Base-by-base conservation (phyloP, 2,888 invertebrate genomes). In the Eumacrocentrus americanus region DNA sequence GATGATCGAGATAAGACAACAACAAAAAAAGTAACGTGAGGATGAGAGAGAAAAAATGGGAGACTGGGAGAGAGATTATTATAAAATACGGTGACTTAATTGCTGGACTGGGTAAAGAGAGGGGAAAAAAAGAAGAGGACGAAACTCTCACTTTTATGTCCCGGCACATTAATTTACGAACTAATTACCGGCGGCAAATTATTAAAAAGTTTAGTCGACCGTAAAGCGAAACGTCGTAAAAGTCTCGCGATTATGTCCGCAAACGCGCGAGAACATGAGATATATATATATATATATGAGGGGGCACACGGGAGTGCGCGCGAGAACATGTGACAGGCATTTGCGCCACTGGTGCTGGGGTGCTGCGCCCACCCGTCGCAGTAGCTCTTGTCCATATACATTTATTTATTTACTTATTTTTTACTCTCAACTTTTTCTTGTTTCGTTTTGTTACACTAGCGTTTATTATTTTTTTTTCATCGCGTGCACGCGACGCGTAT, bases 131-230 rank as follows among this genome's bases (percentile, higher is more conserved):
- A 70, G 71, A 60, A 37, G 67, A 64, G 65, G 5, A 44, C 16
- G 6, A 44, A 44, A 47, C 16, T 22, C 47, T 25, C 23, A 22
- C 29, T 22, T 29, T 47, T 14, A 47, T 25, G 47, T 23, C 14
- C 12, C 23, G 74, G 64, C 74, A 77, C 79, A 75, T 79, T 78
- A 78, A 79, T 79, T 79, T 79, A 79, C 77, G 70, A 72, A 76
- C 77, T 79, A 78, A 79, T 79, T 79, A 79, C 72, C 73, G 64
- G 66, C 70, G 73, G 71, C 70, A 67, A 76, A 78, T 77, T 78
- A 78, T 78, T 76, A 79, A 79, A 79, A 79, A 77, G 76, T 75
- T 76, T 74, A 75, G 73, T 72, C 72, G 73, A 65, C 73, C 75
- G 75, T 78, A 77, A 77, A 78, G 69, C 69, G 56, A 68, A 68